A percentile compares a stretch with the other conserved stretches of the same genome.
Conservation (phyloP, 2,888 invertebrate genomes). For the Syrphus vitripennis region DNA sequence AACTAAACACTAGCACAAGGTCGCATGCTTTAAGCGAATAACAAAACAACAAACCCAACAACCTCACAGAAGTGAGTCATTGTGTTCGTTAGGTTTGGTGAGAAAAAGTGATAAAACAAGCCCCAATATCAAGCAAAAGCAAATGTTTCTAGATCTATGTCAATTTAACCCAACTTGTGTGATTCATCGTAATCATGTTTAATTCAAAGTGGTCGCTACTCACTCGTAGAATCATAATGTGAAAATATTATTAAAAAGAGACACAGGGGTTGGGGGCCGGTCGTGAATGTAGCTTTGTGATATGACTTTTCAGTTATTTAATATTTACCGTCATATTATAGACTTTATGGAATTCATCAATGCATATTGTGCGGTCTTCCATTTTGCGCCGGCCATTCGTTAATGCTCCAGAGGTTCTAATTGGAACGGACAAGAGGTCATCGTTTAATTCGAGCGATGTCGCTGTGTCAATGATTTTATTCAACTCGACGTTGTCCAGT, state of each 20-base stretch:
- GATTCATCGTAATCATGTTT: conserved; percentile 41
- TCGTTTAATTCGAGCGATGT: conserved; percentile 42
- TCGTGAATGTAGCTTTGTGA: too few relatives aligned
- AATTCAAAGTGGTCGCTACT: neutral
- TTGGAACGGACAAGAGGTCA: conserved; percentile 75
- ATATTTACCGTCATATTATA: conserved; percentile 85
- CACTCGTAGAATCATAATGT: neutral
- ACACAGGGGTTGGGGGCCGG: neutral
- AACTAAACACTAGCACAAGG: conserved; percentile 41
- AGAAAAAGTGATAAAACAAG: conserved; percentile 22
- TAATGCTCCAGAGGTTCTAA: conserved; percentile 86
- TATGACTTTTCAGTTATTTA: neutral
- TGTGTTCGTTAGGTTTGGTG: neutral
- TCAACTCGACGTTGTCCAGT: conserved; percentile 59
- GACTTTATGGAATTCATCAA: conserved; percentile 91
- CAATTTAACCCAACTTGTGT: conserved; percentile 12
- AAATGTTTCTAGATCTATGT: conserved; percentile 40
- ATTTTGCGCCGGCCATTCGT: conserved; percentile 93
- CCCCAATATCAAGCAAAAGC: neutral
- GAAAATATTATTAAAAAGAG: neutral
- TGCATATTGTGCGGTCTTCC: conserved; percentile 94
- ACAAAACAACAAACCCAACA: conserved; percentile 4
- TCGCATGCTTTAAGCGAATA: conserved; percentile 39
- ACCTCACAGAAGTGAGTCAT: conserved; percentile 47
- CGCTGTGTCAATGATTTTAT: conserved; percentile 59